phyloP scores from a whole-genome alignment of 2,888 invertebrate genomes.

The Diloba caeruleocephala region DNA sequence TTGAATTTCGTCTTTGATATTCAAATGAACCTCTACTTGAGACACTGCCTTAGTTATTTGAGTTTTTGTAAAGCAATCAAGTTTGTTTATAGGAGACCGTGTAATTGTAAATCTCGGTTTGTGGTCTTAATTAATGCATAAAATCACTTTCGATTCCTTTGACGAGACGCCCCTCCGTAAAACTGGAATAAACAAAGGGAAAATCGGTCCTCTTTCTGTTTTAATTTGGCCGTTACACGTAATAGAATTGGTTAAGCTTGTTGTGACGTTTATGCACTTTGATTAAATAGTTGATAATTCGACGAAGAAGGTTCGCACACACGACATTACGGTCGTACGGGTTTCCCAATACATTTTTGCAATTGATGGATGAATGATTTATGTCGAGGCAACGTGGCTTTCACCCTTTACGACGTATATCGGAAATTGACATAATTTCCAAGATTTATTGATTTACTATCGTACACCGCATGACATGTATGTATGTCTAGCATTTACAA shows the following conservation, averaged over 20 bases:
- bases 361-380: constrained; percentile 57
- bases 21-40: constrained; percentile 88
- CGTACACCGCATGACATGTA: constrained; percentile 57
- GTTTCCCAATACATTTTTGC: constrained; percentile 48
- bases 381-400: constrained; percentile 50
- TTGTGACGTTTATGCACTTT: constrained; percentile 34
- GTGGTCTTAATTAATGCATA: constrained; percentile 86
- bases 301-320: constrained; percentile 11
- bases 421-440: constrained; percentile 50
- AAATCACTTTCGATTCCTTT: constrained; percentile 80
- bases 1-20: constrained; percentile 89
- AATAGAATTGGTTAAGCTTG: constrained; percentile 32
- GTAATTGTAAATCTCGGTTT: constrained; percentile 88
- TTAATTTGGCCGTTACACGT: constrained; percentile 61
- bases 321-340: constrained; percentile 25
- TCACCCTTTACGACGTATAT: constrained; percentile 46
- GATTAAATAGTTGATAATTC: constrained; percentile 34
- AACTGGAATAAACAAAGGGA: constrained; percentile 71
- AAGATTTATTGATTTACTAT: constrained; percentile 57
- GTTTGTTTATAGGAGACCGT: constrained; percentile 86
- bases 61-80: constrained; percentile 89
- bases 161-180: constrained; percentile 68
- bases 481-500: constrained; percentile 61
- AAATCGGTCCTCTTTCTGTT: constrained; percentile 58
- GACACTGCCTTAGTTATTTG: constrained; percentile 89